Percentiles rank a stretch among this genome's conserved stretches.
phyloP scores from a whole-genome alignment of 2,797 vertebrate species.

The Sebastes oblongus region DNA sequence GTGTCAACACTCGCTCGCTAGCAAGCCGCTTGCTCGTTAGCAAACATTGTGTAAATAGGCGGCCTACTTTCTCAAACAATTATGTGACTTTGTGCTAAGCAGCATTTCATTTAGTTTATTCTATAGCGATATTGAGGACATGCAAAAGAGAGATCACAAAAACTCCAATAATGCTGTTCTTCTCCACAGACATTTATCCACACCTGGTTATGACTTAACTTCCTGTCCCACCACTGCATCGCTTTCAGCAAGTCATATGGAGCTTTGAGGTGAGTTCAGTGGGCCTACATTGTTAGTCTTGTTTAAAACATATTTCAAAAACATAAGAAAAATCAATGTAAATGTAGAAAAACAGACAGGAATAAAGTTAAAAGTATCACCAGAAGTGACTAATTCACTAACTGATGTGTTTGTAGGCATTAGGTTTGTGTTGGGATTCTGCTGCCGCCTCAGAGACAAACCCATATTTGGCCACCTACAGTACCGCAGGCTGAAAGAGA shows the following conservation, averaged over 20 bases:
- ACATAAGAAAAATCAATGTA: background rate
- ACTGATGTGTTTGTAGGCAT: background rate
- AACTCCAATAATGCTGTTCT: background rate
- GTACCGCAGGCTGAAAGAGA: slow-evolving; percentile 2
- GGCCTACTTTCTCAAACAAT: background rate
- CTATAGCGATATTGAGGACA: too few species aligned
- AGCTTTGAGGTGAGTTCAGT: background rate
- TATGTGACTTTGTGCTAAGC: background rate
- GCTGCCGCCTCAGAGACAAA: slow-evolving; percentile 18
- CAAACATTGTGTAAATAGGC: background rate
- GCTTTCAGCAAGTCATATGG: background rate
- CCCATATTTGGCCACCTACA: background rate
- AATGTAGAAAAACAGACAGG: background rate
- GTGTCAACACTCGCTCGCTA: background rate
- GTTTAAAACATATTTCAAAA: background rate
- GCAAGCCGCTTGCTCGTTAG: background rate
- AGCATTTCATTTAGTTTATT: background rate
- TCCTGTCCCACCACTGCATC: background rate
- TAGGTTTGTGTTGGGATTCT: background rate
- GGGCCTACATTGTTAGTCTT: background rate
- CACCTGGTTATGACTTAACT: background rate
- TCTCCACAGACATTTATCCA: background rate
- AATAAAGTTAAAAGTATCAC: background rate
- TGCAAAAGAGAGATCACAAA: background rate
- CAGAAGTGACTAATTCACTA: background rate